phyloP scores from a whole-genome alignment of 2,888 invertebrate genomes.

The Thereva nobilitata region DNA sequence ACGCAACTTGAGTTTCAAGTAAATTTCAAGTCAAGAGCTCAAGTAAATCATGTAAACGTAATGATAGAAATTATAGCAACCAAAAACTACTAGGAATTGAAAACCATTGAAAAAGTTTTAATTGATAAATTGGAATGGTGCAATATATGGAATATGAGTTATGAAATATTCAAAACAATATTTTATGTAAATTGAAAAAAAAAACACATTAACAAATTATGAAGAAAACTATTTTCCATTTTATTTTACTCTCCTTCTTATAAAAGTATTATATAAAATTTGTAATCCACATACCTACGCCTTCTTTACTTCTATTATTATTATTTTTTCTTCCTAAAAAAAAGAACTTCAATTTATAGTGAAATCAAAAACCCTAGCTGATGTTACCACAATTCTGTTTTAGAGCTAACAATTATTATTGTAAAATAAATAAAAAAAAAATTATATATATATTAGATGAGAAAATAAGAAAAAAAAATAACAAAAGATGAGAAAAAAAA shows the following conservation, averaged over 20 bases:
- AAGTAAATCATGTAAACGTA: too few species aligned
- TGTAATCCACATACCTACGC: too few species aligned
- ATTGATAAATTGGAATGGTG: too few species aligned
- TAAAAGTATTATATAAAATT: neutral
- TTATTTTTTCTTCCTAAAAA: neutral
- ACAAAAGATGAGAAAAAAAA: conserved; percentile 10
- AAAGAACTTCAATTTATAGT: neutral
- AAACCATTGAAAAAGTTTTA: too few species aligned
- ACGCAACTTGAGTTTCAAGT: too few species aligned
- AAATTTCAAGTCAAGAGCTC: too few species aligned
- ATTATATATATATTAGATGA: conserved; percentile 10
- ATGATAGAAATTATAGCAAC: too few species aligned
- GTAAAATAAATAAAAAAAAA: conserved; percentile 21
- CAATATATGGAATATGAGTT: too few species aligned
- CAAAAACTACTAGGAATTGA: too few species aligned
- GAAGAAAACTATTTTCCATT: neutral
- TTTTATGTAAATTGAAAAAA: too few species aligned
- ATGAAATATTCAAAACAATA: too few species aligned
- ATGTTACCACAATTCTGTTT: conserved; percentile 33
- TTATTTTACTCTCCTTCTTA: neutral
- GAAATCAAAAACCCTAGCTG: conserved; percentile 24
- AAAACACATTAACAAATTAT: too few species aligned
- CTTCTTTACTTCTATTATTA: neutral
- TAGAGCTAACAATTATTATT: conserved; percentile 30
- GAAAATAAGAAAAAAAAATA: conserved; percentile 10